Evolutionary conservation across 2,113 vertebrate genomes (phyloP).

Genomic region (Axis porcinus): DNA sequence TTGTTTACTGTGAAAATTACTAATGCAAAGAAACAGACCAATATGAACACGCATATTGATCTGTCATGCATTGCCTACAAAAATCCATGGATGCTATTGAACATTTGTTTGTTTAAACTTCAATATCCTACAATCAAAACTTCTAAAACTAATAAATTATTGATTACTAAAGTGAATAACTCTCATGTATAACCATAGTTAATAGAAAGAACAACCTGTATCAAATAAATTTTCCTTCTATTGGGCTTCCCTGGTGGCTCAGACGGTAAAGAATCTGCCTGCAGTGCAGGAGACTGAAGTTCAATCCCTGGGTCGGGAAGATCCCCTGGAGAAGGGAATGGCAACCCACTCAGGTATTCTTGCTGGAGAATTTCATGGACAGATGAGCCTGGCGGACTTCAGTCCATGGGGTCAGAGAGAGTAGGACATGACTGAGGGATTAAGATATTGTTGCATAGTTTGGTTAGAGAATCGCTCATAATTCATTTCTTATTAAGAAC

Average conservation of each 20-base stretch:
- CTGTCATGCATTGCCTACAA: not conserved
- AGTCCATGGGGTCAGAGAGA: not conserved
- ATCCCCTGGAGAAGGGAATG: not conserved
- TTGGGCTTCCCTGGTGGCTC: not conserved
- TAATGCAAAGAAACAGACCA: not conserved
- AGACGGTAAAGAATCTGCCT: not conserved
- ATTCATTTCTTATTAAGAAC: constrained; percentile 6
- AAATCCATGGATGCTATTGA: not conserved
- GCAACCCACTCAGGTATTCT: not conserved
- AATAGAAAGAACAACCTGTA: not conserved
- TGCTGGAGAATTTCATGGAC: not conserved
- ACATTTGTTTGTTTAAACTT: not conserved
- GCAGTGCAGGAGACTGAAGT: not conserved
- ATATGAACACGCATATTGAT: not conserved
- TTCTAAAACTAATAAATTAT: not conserved
- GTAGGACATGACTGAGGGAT: not conserved
- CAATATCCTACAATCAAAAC: not conserved
- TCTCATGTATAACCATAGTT: not conserved
- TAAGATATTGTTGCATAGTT: not conserved
- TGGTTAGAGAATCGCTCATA: not conserved
- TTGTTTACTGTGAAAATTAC: not conserved
- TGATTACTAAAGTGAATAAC: not conserved
- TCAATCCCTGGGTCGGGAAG: not conserved
- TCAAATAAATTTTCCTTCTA: not conserved
- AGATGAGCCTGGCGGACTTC: not conserved